Evolutionary conservation across 1,140 invertebrate genomes (phyloP), one percentile per base, ranked within the genome.

Genomic region (Drosophila bocki): DNA sequence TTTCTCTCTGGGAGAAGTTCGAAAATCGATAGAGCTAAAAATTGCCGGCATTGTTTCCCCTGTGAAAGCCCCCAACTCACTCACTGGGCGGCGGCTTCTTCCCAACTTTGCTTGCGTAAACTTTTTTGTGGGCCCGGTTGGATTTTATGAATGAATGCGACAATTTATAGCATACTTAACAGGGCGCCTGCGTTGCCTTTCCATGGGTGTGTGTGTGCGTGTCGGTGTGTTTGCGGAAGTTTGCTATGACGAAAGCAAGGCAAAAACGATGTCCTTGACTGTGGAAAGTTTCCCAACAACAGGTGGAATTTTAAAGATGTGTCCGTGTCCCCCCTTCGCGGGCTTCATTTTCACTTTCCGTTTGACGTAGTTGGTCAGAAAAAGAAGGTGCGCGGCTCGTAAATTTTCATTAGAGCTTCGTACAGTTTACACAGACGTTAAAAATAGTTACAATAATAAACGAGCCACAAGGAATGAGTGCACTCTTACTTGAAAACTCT

Each of bases 1-100:
- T 11, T 29, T 33, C 50, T 32, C 13, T 61, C 22, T 19, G 42
- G 12, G 11, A 8, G 22, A 41, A 48, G 29, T 35, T 78, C 70
- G 62, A 91, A 90, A 91, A 91, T 91, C 88, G 90, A 91, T 91
- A 79, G 79, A 91, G 88, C 88, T 91, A 82, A 90, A 90, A 81
- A 76, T 69, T 84, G 75, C 84, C 81, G 80, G 78, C 67, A 48
- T 15, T 33, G 41, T 56, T 56, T 41, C 42, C 53, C 72, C 60
- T 65, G 53, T 32, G 7, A 19, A 47, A 33, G 15, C 37, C n/a
- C 11, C 6, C 45, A 33, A 56, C 59, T 33, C 33, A 29, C 39
- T 26, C 7, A 22, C 26, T 19, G 60, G 22, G 17, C 19, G 22
- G 17, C 19, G 58, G 42, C 39, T 29, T 9, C 37, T 54, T 35